A percentile compares a stretch with the other conserved stretches of the same genome.
These are phyloP conservation scores for Calonectris borealis DNA, from an alignment of 2,113 vertebrate genomes.

Conservation along the genomic window DNA sequence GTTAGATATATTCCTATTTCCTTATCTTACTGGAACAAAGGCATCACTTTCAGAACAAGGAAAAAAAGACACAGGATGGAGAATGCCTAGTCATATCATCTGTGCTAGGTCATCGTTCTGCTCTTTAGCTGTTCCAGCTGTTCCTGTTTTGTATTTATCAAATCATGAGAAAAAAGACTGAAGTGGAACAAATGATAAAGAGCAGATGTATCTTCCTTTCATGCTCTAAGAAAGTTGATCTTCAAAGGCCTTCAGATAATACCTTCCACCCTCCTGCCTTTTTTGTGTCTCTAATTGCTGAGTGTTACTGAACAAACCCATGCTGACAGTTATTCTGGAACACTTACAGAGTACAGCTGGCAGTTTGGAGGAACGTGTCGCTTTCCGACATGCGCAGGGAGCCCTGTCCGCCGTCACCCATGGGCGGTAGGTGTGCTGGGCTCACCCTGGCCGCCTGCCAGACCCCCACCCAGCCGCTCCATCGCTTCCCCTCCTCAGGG, in stretches of 20 bases:
- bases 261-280: background rate
- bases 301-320: background rate
- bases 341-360: background rate
- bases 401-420: background rate
- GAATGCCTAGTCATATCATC: background rate
- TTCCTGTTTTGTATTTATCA: background rate
- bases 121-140: background rate
- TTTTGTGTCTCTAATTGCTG: background rate
- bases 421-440: background rate
- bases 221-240: background rate
- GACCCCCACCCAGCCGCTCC: background rate
- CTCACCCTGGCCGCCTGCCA: background rate
- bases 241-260: background rate
- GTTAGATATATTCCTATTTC: background rate
- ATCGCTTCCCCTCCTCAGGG: background rate
- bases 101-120: background rate
- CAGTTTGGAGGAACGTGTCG: background rate
- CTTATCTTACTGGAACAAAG: background rate
- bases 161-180: background rate
- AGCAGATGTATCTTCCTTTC: background rate
- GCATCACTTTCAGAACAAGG: background rate
- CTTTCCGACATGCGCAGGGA: background rate
- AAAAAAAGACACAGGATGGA: background rate
- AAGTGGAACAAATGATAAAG: background rate
- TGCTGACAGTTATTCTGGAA: background rate